phyloP scores from a whole-genome alignment of 2,888 invertebrate genomes.

The Agonopterix alstromeriana region DNA sequence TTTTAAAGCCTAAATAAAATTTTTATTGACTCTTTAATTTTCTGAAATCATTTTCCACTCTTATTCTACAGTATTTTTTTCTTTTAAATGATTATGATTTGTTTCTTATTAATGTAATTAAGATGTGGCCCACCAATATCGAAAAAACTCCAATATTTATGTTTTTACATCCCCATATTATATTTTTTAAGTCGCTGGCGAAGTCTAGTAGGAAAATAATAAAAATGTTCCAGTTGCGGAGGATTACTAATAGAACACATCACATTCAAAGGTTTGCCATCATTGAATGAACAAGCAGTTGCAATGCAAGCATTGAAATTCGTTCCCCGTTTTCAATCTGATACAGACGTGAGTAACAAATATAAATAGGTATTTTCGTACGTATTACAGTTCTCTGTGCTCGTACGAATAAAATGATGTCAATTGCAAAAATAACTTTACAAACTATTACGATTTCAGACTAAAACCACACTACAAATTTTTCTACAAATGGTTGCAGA shows the following conservation, averaged over 20 bases:
- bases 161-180: too few species aligned
- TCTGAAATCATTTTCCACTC: too few species aligned
- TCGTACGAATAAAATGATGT: too few species aligned
- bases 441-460: constrained; percentile 14
- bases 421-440: constrained; percentile 6
- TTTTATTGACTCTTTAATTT: too few species aligned
- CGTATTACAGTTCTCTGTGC: too few species aligned
- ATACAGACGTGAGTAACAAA: constrained; percentile 24
- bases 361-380: constrained; percentile 11
- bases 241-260: constrained; percentile 33
- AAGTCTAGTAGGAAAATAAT: background rate
- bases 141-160: too few species aligned
- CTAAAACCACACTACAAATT: constrained; percentile 15
- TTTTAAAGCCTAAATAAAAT: too few species aligned
- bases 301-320: constrained; percentile 24
- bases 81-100: too few species aligned
- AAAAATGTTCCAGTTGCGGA: constrained; percentile 32
- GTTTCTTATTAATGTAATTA: too few species aligned
- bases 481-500: constrained; percentile 31
- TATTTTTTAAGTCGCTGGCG: too few species aligned
- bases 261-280: constrained; percentile 23
- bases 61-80: too few species aligned
- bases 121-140: too few species aligned
- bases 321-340: constrained; percentile 21
- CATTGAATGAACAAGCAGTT: constrained; percentile 11